A percentile compares a stretch with the other conserved stretches of the same genome.
Evolutionary conservation across 2,888 invertebrate genomes (phyloP).

Genomic region (Apodemia duryi): DNA sequence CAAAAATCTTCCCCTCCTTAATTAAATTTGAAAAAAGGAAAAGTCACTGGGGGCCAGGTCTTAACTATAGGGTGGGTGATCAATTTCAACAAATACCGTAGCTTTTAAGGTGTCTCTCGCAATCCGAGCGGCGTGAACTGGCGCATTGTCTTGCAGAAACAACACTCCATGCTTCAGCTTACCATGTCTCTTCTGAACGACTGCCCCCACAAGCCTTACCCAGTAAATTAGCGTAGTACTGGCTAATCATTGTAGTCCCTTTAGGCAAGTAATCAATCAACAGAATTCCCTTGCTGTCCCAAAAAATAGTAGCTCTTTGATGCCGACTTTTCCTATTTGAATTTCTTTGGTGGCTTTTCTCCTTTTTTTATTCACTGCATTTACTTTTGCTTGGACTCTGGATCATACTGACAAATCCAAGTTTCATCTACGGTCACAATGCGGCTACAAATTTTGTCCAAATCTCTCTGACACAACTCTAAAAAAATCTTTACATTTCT

Average conservation of each 20-base stretch:
- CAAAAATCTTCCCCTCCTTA: background rate
- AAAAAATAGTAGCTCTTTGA: background rate
- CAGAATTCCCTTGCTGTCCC: background rate
- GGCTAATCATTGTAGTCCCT: background rate
- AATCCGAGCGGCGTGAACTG: constrained; percentile 23
- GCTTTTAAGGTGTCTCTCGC: constrained; percentile 20
- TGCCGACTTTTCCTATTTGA: background rate
- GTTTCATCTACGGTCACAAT: background rate
- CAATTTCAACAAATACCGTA: constrained; percentile 16
- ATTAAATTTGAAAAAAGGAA: background rate
- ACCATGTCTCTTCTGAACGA: background rate
- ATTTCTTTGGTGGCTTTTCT: background rate
- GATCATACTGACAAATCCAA: background rate
- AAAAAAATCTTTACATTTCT: background rate
- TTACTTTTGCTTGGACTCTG: background rate
- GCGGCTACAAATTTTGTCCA: background rate
- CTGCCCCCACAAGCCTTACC: background rate
- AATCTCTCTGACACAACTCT: background rate
- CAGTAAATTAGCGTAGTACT: background rate
- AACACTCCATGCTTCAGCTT: constrained; percentile 17
- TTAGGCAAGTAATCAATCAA: background rate
- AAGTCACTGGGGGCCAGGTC: background rate
- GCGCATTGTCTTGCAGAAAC: constrained; percentile 22
- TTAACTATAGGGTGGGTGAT: constrained; percentile 23
- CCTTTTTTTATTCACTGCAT: background rate